Base-by-base conservation (phyloP, 2,113 vertebrate genomes). In the Himantopus leucocephalus region DNA sequence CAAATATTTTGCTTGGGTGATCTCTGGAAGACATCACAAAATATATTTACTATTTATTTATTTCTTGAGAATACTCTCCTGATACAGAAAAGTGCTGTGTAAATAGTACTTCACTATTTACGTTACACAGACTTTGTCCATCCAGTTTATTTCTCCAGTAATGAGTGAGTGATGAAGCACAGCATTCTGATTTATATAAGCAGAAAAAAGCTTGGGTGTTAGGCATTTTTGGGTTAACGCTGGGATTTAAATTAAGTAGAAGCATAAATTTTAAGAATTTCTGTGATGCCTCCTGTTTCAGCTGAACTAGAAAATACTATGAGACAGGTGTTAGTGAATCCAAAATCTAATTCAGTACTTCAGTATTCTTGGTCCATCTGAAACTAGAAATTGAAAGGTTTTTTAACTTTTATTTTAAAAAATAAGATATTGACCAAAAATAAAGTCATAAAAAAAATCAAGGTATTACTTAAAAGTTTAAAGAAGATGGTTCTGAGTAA, bases 81-180 rank as follows among this genome's bases (percentile, higher is more conserved):
- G 85, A 39, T 19, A 55, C 0, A 4, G 35, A 12, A 56, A 85
- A 70, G 6, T 0, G 0, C 19, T 59, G 7, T 58, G 53, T 76
- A 78, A 34, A 17, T 67, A 64, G 39, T 34, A 55, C 6, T 6
- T 48, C 34, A 41, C 18, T 50, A 37, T 58, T 58, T 52, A 70
- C 74, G 70, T 41, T 29, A 81, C 27, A 48, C 5, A 3, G 24
- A 53, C 32, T 60, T 73, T 43, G 20, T 45, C 7, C 20, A 24
- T 30, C 6, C 3, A 14, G 18, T 60, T 78, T 63, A 37, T 41
- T 83, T 89, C 48, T 72, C 8, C 34, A 50, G 10, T 45, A 82
- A 72, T 1, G 1, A 39, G 4, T 47, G 9, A 64, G 8, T 35
- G 27, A 29, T 0, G 16, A 87, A 91, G 64, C 8, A n/a, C 1